phyloP scores from a whole-genome alignment of 2,113 vertebrate species.

The Psephotus haematonotus region DNA sequence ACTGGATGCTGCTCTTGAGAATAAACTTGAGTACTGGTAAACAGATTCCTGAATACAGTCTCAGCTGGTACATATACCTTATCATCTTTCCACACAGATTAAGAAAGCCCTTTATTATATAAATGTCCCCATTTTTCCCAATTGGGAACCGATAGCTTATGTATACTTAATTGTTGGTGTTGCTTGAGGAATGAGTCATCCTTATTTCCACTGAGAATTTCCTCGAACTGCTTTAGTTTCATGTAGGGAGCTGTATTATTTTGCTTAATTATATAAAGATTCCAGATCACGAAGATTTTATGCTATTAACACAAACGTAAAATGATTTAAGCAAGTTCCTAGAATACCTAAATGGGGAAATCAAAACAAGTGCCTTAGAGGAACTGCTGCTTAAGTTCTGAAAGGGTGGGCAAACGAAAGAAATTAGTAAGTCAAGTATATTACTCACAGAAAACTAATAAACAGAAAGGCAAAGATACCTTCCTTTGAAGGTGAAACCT shows the following conservation, averaged over 20 bases:
- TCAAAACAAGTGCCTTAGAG: slow-evolving; percentile 43
- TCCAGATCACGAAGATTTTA: slow-evolving; percentile 39
- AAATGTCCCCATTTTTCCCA: slow-evolving; percentile 37
- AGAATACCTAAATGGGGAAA: slow-evolving; percentile 37
- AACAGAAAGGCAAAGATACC: background rate
- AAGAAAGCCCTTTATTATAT: slow-evolving; percentile 19
- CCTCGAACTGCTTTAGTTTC: slow-evolving; percentile 27
- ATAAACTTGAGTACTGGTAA: slow-evolving; percentile 17
- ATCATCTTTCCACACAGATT: background rate
- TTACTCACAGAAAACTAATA: slow-evolving; percentile 27
- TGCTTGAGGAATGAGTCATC: slow-evolving; percentile 47
- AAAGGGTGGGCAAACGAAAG: slow-evolving; percentile 21
- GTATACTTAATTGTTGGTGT: slow-evolving; percentile 22
- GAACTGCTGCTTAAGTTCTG: slow-evolving; percentile 21
- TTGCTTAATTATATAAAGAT: slow-evolving; percentile 55
- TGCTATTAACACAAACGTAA: slow-evolving; percentile 30
- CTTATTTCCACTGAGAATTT: slow-evolving; percentile 57
- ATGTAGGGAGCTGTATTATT: slow-evolving; percentile 49
- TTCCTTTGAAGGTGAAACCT: slow-evolving; percentile 41
- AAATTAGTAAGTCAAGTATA: background rate
- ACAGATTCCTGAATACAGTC: background rate
- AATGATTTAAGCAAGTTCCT: slow-evolving; percentile 45
- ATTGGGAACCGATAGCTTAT: background rate
- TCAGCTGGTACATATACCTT: slow-evolving; percentile 7
- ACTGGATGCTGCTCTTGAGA: slow-evolving; percentile 25